Evolutionary conservation across 2,888 invertebrate species (phyloP).

Genomic region (Pterostichus madidus): DNA sequence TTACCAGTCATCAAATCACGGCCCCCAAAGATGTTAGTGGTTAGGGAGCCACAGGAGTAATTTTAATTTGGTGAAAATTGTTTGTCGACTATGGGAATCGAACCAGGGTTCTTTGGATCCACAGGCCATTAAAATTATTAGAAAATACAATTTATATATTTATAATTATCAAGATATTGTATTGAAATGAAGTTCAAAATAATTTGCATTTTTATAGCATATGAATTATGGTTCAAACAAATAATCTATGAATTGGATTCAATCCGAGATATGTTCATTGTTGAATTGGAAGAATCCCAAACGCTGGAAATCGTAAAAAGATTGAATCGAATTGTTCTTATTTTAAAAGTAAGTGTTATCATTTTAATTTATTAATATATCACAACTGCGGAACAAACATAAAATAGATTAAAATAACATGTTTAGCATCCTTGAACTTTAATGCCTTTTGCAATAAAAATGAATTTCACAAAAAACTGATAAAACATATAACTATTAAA

Average conservation of each 20-base stretch:
- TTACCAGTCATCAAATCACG: too few species aligned
- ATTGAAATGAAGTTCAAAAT: background rate
- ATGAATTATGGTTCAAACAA: conserved; percentile 99
- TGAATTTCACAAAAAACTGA: conserved; percentile 41
- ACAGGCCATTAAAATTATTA: too few species aligned
- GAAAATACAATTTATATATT: too few species aligned
- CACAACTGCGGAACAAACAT: background rate
- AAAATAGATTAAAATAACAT: background rate
- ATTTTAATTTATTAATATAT: conserved; percentile 4
- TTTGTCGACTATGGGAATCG: too few species aligned
- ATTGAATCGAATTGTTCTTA: conserved; percentile 93
- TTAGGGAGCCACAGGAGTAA: too few species aligned
- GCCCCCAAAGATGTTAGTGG: too few species aligned
- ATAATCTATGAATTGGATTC: conserved; percentile 98
- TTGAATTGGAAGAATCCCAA: conserved; percentile 91
- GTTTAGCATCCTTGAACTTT: conserved; percentile 56
- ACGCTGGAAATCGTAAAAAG: conserved; percentile 95
- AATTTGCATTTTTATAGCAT: conserved; percentile 82
- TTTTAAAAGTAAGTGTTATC: conserved; percentile 86
- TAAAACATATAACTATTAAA: conserved; percentile 16
- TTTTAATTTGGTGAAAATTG: too few species aligned
- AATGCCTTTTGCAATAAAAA: conserved; percentile 17
- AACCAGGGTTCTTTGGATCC: too few species aligned
- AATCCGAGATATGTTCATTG: conserved; percentile 88
- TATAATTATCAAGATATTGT: background rate